phyloP scores from a whole-genome alignment of 2,113 vertebrate species.

The Campylomormyrus numenius region DNA sequence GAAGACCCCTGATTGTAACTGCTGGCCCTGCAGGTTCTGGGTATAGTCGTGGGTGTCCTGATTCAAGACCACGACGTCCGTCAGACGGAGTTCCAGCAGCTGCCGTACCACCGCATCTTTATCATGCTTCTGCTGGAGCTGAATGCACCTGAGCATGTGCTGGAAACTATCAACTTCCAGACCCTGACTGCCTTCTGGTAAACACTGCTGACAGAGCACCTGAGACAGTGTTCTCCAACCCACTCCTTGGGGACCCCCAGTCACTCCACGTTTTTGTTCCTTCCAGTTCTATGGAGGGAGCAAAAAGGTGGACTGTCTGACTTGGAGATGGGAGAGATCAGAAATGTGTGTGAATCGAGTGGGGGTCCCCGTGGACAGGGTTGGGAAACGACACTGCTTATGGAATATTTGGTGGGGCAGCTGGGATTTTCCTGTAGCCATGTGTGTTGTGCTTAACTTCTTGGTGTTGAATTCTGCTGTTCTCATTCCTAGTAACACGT shows the following conservation, averaged over 20 bases:
- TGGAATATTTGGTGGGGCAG: neutral
- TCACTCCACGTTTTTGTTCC: neutral
- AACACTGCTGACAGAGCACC: constrained; percentile 16
- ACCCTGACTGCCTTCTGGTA: constrained; percentile 98
- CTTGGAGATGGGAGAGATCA: neutral
- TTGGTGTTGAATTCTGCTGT: neutral
- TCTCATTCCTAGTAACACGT: constrained; percentile 78
- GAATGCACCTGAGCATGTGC: constrained; percentile 93
- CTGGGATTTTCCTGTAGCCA: neutral
- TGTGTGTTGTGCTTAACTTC: neutral
- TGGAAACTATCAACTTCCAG: constrained; percentile 99
- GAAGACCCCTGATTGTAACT: neutral
- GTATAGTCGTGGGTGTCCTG: constrained; percentile 94
- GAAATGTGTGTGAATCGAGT: neutral
- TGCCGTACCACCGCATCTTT: constrained; percentile 96
- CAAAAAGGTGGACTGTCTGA: neutral
- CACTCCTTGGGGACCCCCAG: neutral
- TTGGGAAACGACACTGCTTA: neutral
- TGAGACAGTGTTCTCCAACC: neutral
- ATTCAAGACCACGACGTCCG: constrained; percentile 96
- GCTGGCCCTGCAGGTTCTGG: constrained; percentile 72
- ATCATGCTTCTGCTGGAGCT: constrained; percentile 97
- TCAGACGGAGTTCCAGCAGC: constrained; percentile 95
- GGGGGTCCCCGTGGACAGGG: neutral
- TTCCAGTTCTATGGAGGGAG: neutral